Evolutionary conservation across 2,888 invertebrate species (phyloP).

Genomic region (Torymus tubicola): DNA sequence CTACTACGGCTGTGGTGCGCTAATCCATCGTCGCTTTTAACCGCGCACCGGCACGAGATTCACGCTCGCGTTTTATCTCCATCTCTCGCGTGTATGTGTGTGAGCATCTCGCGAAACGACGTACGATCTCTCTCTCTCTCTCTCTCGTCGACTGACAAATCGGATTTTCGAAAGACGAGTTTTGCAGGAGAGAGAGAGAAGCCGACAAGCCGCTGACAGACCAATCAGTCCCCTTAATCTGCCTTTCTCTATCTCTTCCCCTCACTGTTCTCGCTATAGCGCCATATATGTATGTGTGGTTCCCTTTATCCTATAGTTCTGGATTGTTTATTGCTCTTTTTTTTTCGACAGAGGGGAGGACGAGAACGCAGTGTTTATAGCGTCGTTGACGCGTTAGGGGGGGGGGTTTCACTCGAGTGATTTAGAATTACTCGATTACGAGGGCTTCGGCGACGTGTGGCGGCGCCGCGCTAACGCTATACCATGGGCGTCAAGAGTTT

Average conservation of each 20-base stretch:
- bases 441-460: no score
- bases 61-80: constrained; percentile 52
- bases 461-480: no score
- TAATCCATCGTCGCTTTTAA: constrained; percentile 61
- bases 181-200: constrained; percentile 35
- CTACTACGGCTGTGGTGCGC: constrained; percentile 36
- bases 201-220: constrained; percentile 53
- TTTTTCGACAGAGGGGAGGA: no score
- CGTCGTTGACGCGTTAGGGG: background rate
- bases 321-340: background rate
- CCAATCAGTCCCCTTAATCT: constrained; percentile 57
- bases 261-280: background rate
- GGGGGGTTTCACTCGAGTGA: background rate
- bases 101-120: constrained; percentile 31
- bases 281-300: background rate
- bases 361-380: background rate
- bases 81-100: constrained; percentile 19
- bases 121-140: constrained; percentile 27
- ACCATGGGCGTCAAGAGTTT: no score
- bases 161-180: constrained; percentile 54
- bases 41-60: constrained; percentile 58
- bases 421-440: no score
- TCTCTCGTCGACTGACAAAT: constrained; percentile 34
- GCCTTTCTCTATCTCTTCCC: background rate
- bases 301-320: no score